These are phyloP conservation scores for Scelioninae gen. 1 DNA, from an alignment of 2,888 invertebrate genomes.

Conservation along the genomic window DNA sequence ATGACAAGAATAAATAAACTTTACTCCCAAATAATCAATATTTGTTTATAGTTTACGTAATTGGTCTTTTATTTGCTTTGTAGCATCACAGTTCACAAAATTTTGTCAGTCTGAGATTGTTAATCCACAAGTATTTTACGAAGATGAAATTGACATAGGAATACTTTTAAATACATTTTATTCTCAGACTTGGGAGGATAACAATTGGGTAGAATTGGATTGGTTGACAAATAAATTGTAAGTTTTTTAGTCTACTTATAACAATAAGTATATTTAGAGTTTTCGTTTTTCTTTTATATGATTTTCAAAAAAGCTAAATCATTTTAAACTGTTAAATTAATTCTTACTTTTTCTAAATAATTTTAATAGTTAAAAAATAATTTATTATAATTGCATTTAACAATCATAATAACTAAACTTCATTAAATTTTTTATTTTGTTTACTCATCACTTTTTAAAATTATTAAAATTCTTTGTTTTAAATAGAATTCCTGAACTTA, in stretches of 20 bases:
- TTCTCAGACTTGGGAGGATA: constrained; percentile 80
- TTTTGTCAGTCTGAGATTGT: constrained; percentile 84
- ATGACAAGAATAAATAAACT: not conserved
- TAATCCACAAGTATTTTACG: constrained; percentile 88
- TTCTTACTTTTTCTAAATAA: no score
- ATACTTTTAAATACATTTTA: constrained; percentile 87
- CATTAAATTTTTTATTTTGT: no score
- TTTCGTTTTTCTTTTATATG: no score
- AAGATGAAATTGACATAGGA: constrained; percentile 86
- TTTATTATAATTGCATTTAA: no score
- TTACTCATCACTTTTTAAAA: no score
- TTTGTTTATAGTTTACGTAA: not conserved
- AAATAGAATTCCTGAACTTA: constrained; percentile 86
- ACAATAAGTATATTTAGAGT: not conserved
- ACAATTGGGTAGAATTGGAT: constrained; percentile 89
- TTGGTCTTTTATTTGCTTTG: constrained; percentile 21
- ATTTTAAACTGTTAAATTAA: no score
- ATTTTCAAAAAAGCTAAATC: no score
- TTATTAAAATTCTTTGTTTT: not conserved
- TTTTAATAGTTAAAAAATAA: no score
- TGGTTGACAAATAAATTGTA: constrained; percentile 89
- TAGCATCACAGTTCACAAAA: constrained; percentile 85
- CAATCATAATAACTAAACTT: no score
- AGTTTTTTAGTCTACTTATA: constrained; percentile 79
- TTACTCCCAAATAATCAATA: not conserved